Base-by-base conservation (phyloP, 2,888 invertebrate species). In the Lochmaea capreae region DNA sequence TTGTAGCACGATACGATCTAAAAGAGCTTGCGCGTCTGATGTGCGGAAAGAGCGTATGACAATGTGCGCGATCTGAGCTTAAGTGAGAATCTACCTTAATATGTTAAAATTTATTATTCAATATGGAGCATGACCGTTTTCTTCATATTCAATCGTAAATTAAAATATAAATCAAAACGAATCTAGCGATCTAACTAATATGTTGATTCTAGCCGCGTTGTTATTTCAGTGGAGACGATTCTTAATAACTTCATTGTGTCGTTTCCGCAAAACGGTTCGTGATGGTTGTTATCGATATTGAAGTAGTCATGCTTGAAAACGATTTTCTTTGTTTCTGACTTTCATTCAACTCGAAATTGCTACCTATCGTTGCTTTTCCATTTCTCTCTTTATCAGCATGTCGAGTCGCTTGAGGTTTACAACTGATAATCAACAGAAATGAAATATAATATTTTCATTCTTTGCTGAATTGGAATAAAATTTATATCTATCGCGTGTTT, bases 321-420 rank as follows among this genome's bases (percentile, higher is more conserved):
- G 62, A 61, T 69, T 69, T 69, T 69, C 68, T 69, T 69, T 69
- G 68, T 69, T 69, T 69, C 49, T 69, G 61, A 61, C 22, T 61
- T 69, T 69, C 49, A 69, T 69, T 67, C 67, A 67, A 57, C 22
- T 18, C 22, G 61, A 26, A 61, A 33, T 61, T 61, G 61, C 61
- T 61, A 61, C 61, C 12, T 61, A 61, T 61, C 61, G 61, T 61
- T 57, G 8, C 9, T 10, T 57, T 57, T 57, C 18, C 18, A 3
- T 18, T 57, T 26, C 61, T 61, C 26, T 61, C 10, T 14, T 26
- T 61, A 61, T 61, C 22, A 33, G 61, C 61, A 61, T 12, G 61
- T 61, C 61, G 26, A 61, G 57, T 22, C 5, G 57, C 4, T 18
- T 22, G 57, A 61, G 12, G 26, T 59, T 14, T 22, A 59, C 9